These are phyloP conservation scores for Halcyon badia DNA, from an alignment of 2,797 vertebrate genomes.

Conservation along the genomic window DNA sequence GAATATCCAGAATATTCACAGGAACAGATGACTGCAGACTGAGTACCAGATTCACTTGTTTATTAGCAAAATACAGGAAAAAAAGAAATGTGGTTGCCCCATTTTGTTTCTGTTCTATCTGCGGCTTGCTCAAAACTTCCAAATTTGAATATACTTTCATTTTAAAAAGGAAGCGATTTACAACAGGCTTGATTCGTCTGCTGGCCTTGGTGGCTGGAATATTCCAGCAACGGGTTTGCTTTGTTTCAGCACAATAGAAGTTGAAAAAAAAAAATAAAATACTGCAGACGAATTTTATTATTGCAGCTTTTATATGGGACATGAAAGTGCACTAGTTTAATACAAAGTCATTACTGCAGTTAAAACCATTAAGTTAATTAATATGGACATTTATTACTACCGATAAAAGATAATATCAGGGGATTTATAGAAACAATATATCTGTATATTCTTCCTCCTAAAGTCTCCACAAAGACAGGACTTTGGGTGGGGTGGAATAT, in stretches of 20 bases:
- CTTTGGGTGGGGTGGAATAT: background rate
- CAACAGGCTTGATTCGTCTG: background rate
- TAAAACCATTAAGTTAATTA: constrained; percentile 75
- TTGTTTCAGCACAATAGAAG: constrained; percentile 60
- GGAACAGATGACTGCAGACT: background rate
- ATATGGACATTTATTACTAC: constrained; percentile 68
- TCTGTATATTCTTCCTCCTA: constrained; percentile 41
- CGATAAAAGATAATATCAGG: constrained; percentile 62
- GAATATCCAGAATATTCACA: background rate
- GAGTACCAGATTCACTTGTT: background rate
- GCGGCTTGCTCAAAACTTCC: background rate
- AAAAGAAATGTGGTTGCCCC: background rate
- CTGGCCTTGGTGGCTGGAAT: constrained; percentile 18
- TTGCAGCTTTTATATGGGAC: constrained; percentile 66
- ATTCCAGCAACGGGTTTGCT: constrained; percentile 31
- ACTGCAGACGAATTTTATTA: constrained; percentile 59
- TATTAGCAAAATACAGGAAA: background rate
- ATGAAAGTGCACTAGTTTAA: constrained; percentile 51
- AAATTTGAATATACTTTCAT: background rate
- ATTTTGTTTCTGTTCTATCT: background rate
- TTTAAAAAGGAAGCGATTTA: background rate
- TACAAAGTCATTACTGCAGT: constrained; percentile 67
- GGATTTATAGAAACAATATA: constrained; percentile 65
- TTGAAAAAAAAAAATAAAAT: constrained; percentile 51
- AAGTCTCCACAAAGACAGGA: constrained; percentile 7